Conservation (phyloP, 2,797 vertebrate genomes). For the Acipenser ruthenus region DNA sequence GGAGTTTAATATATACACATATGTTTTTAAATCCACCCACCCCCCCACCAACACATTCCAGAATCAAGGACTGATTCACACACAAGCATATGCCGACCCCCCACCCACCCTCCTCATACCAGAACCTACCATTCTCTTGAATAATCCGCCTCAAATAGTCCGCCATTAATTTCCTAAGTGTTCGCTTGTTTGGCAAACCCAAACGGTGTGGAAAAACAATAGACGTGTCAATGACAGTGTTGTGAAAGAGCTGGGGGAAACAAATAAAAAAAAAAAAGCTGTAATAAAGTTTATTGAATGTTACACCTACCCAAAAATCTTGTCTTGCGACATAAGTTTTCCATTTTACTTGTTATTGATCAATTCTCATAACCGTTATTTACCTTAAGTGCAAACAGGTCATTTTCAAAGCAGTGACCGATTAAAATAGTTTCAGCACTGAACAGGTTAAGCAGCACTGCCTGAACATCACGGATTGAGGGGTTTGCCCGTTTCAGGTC, state of each 20-base stretch:
- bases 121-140: constrained; percentile 67
- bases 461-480: constrained; percentile 58
- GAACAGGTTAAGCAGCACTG: constrained; percentile 61
- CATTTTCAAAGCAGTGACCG: constrained; percentile 65
- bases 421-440: constrained; percentile 63
- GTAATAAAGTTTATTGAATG: neutral
- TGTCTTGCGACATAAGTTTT: neutral
- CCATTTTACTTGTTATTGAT: neutral
- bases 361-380: constrained; percentile 16
- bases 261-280: neutral
- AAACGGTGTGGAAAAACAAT: constrained; percentile 66
- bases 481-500: constrained; percentile 49
- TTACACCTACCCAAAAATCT: neutral
- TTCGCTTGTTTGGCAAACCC: constrained; percentile 64
- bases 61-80: too few relatives aligned
- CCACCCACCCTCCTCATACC: neutral
- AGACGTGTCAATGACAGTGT: constrained; percentile 60
- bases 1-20: too few relatives aligned
- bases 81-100: too few relatives aligned
- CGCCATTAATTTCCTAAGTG: constrained; percentile 57
- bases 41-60: too few relatives aligned
- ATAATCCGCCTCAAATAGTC: constrained; percentile 66
- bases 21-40: too few relatives aligned
- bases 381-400: constrained; percentile 72
- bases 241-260: constrained; percentile 60